These are phyloP conservation scores for Aporophyla lueneburgensis DNA, from an alignment of 2,888 invertebrate genomes.

Conservation along the genomic window DNA sequence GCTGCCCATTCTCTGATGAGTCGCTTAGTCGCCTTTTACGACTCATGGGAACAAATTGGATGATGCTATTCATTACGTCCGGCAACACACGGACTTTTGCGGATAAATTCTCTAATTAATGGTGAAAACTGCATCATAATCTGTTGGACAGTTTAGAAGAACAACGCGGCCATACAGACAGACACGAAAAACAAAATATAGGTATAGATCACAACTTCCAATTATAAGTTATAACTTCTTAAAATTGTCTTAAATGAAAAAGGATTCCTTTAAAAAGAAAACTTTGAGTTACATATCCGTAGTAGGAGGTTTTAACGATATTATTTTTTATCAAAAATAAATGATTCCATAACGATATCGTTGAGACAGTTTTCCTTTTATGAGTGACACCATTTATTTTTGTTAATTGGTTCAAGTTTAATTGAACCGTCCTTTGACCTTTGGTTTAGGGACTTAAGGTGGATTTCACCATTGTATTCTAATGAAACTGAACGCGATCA, in stretches of 20 bases:
- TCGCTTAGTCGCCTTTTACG: too few species aligned
- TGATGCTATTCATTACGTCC: too few species aligned
- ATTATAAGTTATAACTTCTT: conserved; percentile 7
- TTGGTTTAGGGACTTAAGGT: background rate
- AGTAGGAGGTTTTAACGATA: background rate
- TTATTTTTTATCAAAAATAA: background rate
- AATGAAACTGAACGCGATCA: too few species aligned
- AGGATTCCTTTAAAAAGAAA: background rate
- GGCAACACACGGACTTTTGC: background rate
- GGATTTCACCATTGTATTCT: background rate
- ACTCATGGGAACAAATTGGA: too few species aligned
- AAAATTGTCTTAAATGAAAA: background rate
- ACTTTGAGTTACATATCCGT: background rate
- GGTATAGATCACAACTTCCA: background rate
- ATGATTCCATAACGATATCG: conserved; percentile 11
- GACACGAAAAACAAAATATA: background rate
- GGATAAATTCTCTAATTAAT: background rate
- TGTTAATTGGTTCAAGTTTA: conserved; percentile 37
- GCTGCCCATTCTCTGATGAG: too few species aligned
- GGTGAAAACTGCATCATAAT: background rate
- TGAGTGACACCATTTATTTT: conserved; percentile 4
- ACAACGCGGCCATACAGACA: background rate
- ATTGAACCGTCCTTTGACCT: conserved; percentile 9
- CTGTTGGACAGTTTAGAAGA: background rate
- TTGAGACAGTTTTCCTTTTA: background rate